Evolutionary conservation across 2,888 invertebrate genomes (phyloP), one percentile per base, ranked within the genome.

Genomic region (Archaeoteleia sp.): DNA sequence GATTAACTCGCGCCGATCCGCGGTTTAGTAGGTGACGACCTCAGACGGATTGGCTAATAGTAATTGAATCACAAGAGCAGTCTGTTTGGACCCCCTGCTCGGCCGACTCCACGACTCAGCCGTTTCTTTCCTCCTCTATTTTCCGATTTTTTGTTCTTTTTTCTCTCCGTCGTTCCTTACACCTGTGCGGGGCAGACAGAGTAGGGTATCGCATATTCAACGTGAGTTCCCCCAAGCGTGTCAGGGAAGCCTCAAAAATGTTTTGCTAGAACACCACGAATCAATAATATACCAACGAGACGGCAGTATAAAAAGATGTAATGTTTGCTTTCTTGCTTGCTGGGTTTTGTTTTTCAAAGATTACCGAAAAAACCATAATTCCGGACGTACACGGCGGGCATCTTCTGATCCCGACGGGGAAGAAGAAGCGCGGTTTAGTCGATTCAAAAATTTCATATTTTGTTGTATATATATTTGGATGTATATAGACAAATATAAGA

Each of bases 231-330:
- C 78, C 74, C 78, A 80, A 77, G 81, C 77, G 78, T 80, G 79
- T 74, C 76, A 77, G 74, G 48, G 82, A 83, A 82, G 79, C 82
- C 83, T 68, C 74, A 80, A 76, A 80, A 80, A 77, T 80, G 81
- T 78, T 74, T 79, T 79, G 77, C 78, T 81, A 79, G 74, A 80
- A 75, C 75, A 78, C 76, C 71, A 61, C 78, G 77, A 82, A 82
- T 82, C 82, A 76, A 82, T 82, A 82, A 75, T 68, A 74, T 49
- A 72, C 67, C 67, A 67, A 57, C 67, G 63, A 66, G 54, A 61
- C 53, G 25, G 43, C 48, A 30, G 32, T 37, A 48, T 53, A 68
- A 57, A 72, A 70, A 67, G 67, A 68, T 65, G 42, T 54, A 61
- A 73, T 70, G 69, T 69, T 42, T 70, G 58, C 14, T 43, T 72